phyloP scores from a whole-genome alignment of 2,888 invertebrate genomes.

The Drosophila picticornis region DNA sequence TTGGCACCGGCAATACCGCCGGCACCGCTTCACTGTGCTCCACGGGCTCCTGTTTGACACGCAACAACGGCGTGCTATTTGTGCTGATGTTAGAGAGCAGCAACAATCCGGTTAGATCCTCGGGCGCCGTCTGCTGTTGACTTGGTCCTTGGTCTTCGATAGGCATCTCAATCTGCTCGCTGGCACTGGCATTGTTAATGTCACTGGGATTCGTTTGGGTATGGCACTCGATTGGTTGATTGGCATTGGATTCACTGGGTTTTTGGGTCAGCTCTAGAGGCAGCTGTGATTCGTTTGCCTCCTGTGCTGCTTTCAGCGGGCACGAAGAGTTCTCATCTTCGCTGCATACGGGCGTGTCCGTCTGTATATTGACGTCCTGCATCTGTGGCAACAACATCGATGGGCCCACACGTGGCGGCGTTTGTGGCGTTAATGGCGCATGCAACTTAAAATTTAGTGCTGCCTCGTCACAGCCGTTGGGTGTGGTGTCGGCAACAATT shows the following conservation, averaged over 20 bases:
- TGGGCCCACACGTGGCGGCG: constrained; percentile 69
- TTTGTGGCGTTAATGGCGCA: constrained; percentile 72
- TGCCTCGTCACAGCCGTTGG: constrained; percentile 51
- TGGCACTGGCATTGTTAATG: constrained; percentile 51
- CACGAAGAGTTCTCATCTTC: constrained; percentile 87
- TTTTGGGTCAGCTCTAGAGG: constrained; percentile 79
- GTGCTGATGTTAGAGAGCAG: constrained; percentile 93
- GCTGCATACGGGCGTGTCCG: constrained; percentile 89
- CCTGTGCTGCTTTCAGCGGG: constrained; percentile 54
- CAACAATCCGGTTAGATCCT: constrained; percentile 93
- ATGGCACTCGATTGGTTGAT: constrained; percentile 67
- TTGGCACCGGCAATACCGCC: constrained; percentile 5
- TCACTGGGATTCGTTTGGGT: constrained; percentile 70
- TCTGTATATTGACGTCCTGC: constrained; percentile 94
- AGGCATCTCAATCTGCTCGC: constrained; percentile 32
- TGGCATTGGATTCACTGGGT: constrained; percentile 62
- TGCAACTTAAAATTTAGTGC: constrained; percentile 71
- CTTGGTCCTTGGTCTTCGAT: constrained; percentile 16
- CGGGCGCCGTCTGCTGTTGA: constrained; percentile 78
- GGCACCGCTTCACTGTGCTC: constrained; percentile 59
- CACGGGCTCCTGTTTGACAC: constrained; percentile 83
- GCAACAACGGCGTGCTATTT: constrained; percentile 87
- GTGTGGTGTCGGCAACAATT: constrained; percentile 30
- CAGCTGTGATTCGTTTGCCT: constrained; percentile 41
- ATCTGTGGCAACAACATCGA: constrained; percentile 86